These are phyloP conservation scores for Catostylus mosaicus DNA, from an alignment of 30 jellyfish, hydroid and myxozoan species.

Conservation along the genomic window DNA sequence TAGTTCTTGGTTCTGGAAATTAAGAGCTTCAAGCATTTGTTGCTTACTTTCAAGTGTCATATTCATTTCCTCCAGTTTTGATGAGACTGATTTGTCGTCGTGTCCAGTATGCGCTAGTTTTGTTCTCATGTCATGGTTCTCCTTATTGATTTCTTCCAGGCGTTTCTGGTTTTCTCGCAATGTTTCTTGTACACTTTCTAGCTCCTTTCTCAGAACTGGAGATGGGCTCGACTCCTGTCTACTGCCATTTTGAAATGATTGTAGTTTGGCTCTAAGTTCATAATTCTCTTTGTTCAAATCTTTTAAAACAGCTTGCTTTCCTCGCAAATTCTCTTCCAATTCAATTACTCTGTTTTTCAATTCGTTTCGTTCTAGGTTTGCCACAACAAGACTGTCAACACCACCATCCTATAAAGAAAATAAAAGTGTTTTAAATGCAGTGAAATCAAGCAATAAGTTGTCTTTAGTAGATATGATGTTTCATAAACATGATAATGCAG, in stretches of 20 bases:
- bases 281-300: slow-evolving; percentile 79
- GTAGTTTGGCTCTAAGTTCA: slow-evolving; percentile 63
- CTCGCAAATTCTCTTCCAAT: slow-evolving; percentile 77
- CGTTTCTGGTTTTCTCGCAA: slow-evolving; percentile 55
- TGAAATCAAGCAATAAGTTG: too few species aligned
- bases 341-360: slow-evolving; percentile 68
- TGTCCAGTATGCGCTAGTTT: slow-evolving; percentile 55
- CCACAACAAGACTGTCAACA: slow-evolving; percentile 75
- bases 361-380: slow-evolving; percentile 74
- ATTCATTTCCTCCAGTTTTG: slow-evolving; percentile 65
- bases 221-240: slow-evolving; percentile 76
- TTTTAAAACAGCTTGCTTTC: slow-evolving; percentile 72
- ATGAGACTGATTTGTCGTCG: slow-evolving; percentile 62
- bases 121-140: slow-evolving; percentile 69
- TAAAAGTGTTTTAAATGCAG: not conserved
- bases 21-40: slow-evolving; percentile 62
- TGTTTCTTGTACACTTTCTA: slow-evolving; percentile 64
- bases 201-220: slow-evolving; percentile 67
- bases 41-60: slow-evolving; percentile 55
- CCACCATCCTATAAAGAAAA: slow-evolving; percentile 49
- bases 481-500: too few species aligned
- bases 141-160: slow-evolving; percentile 67
- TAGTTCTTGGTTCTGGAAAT: slow-evolving; percentile 65
- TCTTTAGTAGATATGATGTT: too few species aligned
- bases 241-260: slow-evolving; percentile 19